Conservation (phyloP, 2,797 vertebrate species). For the Pipistrellus pygmaeus region DNA sequence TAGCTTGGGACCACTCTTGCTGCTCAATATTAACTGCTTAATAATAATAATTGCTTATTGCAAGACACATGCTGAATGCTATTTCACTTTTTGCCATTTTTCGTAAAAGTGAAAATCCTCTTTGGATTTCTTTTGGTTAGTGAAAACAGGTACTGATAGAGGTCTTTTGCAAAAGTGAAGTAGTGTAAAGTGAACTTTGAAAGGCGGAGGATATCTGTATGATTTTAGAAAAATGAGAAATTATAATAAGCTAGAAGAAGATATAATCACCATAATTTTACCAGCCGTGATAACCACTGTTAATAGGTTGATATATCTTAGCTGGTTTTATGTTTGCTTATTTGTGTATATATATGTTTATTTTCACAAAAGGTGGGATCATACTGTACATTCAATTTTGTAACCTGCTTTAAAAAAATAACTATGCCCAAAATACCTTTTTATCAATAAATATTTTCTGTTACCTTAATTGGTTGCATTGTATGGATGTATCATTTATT, state of each 20-base stretch:
- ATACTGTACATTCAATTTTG: slow-evolving; percentile 68
- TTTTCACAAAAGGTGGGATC: slow-evolving; percentile 66
- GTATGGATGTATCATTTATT: slow-evolving; percentile 75
- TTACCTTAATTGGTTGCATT: slow-evolving; percentile 68
- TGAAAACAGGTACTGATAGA: neutral
- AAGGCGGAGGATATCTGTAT: neutral
- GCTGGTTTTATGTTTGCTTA: slow-evolving; percentile 68
- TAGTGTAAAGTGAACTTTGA: neutral
- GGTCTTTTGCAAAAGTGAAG: neutral
- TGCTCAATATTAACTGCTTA: neutral
- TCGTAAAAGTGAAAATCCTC: neutral
- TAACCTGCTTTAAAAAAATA: slow-evolving; percentile 64
- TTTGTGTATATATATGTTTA: slow-evolving; percentile 51
- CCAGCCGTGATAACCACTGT: slow-evolving; percentile 24
- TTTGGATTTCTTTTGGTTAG: neutral
- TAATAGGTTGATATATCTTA: slow-evolving; percentile 61
- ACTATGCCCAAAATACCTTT: slow-evolving; percentile 45
- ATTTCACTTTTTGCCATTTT: neutral
- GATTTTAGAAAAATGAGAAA: slow-evolving; percentile 66
- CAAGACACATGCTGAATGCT: neutral
- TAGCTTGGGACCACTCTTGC: neutral
- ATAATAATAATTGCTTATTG: neutral
- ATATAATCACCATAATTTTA: slow-evolving; percentile 38
- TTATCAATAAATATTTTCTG: slow-evolving; percentile 66
- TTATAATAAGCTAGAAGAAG: slow-evolving; percentile 64